These are phyloP conservation scores for Nomada fucata DNA, from an alignment of 2,888 invertebrate genomes.

Conservation along the genomic window DNA sequence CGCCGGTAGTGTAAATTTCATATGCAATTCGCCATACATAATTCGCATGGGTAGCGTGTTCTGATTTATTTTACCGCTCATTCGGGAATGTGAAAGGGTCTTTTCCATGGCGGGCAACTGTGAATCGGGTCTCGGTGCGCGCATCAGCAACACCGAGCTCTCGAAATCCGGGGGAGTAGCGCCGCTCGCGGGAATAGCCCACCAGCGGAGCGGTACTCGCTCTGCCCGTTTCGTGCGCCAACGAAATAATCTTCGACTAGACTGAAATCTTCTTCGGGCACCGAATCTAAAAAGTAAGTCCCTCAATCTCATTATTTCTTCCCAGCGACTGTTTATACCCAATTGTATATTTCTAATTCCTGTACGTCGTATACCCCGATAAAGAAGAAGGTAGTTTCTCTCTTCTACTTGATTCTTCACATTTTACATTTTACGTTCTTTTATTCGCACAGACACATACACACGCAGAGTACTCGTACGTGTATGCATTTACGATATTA, in stretches of 20 bases:
- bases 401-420: constrained; percentile 29
- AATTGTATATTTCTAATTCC: constrained; percentile 9
- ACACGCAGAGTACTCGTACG: neutral
- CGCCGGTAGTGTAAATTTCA: too few relatives aligned
- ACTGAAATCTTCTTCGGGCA: constrained; percentile 82
- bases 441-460: constrained; percentile 13
- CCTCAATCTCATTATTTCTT: constrained; percentile 6
- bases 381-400: constrained; percentile 10
- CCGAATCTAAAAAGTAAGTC: constrained; percentile 80
- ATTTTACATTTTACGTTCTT: constrained; percentile 59
- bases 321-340: neutral
- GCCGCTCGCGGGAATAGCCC: constrained; percentile 82
- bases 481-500: constrained; percentile 24
- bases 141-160: constrained; percentile 38
- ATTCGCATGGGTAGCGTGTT: too few relatives aligned
- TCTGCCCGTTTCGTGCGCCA: constrained; percentile 82
- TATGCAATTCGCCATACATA: too few relatives aligned
- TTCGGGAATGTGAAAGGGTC: constrained; percentile 39
- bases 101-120: constrained; percentile 31
- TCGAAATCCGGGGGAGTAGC: constrained; percentile 78
- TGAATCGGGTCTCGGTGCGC: constrained; percentile 51
- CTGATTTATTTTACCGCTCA: neutral
- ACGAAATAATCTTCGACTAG: constrained; percentile 81
- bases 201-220: constrained; percentile 76
- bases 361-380: neutral